phyloP scores from a whole-genome alignment of 2,888 invertebrate species.

The Pandemis cinnamomeana region DNA sequence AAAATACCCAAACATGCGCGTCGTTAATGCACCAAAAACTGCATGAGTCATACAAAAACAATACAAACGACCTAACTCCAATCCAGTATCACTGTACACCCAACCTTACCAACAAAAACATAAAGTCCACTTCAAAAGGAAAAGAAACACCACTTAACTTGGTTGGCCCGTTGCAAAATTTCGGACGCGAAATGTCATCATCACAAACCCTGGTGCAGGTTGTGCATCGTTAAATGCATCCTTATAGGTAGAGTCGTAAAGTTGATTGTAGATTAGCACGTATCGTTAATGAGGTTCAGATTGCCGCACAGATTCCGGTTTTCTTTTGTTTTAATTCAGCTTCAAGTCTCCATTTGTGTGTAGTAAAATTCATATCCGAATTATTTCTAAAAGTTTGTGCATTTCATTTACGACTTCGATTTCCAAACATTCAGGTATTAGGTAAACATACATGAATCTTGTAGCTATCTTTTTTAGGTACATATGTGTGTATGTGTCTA shows the following conservation, averaged over 20 bases:
- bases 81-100: neutral
- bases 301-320: constrained; percentile 19
- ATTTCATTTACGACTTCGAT: no score
- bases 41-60: neutral
- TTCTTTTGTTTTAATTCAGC: constrained; percentile 15
- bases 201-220: constrained; percentile 8
- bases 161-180: constrained; percentile 48
- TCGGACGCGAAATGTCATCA: constrained; percentile 49
- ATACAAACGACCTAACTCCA: neutral
- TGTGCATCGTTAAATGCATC: neutral
- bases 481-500: no score
- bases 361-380: no score
- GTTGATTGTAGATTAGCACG: constrained; percentile 9
- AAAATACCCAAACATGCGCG: neutral
- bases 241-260: constrained; percentile 15
- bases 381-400: no score
- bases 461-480: no score
- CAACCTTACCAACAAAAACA: neutral
- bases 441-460: no score
- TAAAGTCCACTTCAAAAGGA: constrained; percentile 42
- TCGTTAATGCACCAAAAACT: constrained; percentile 6
- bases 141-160: constrained; percentile 47
- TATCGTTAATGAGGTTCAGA: constrained; percentile 30
- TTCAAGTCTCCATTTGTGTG: neutral
- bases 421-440: no score